Evolutionary conservation across 1,140 invertebrate species (phyloP).

Genomic region (Ooceraea biroi): DNA sequence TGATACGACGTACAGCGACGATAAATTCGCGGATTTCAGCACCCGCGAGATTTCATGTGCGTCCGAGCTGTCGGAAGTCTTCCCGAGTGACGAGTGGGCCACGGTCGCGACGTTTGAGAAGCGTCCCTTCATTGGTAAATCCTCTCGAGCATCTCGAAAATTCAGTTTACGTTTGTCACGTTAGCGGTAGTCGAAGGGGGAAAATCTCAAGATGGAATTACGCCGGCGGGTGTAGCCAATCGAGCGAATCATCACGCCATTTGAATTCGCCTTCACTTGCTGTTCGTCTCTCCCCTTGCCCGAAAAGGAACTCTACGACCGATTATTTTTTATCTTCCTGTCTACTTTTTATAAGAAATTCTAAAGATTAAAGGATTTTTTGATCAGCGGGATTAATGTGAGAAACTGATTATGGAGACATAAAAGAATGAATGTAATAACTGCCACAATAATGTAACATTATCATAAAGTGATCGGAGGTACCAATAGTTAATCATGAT

Average conservation of each 20-base stretch:
- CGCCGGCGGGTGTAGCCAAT: too few species aligned
- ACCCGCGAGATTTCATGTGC: conserved; percentile 63
- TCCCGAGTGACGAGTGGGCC: conserved; percentile 47
- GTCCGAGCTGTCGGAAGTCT: conserved; percentile 59
- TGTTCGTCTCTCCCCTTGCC: too few species aligned
- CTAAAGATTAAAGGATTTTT: background rate
- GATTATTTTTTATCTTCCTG: background rate
- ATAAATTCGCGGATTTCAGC: conserved; percentile 63
- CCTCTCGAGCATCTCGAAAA: conserved; percentile 11
- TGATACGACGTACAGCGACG: conserved; percentile 45
- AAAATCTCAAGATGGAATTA: background rate
- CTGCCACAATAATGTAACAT: too few species aligned
- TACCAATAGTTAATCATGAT: too few species aligned
- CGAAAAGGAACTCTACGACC: too few species aligned
- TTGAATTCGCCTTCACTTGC: too few species aligned
- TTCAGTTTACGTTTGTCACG: background rate
- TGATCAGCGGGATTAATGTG: too few species aligned
- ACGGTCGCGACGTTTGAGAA: conserved; percentile 16
- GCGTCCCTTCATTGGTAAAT: background rate
- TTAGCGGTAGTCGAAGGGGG: background rate
- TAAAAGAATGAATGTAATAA: too few species aligned
- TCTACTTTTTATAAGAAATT: background rate
- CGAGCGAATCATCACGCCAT: too few species aligned
- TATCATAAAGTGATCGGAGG: too few species aligned
- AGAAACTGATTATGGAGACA: too few species aligned